phyloP scores from a whole-genome alignment of 2,888 invertebrate species.

The Onchidella celtica region DNA sequence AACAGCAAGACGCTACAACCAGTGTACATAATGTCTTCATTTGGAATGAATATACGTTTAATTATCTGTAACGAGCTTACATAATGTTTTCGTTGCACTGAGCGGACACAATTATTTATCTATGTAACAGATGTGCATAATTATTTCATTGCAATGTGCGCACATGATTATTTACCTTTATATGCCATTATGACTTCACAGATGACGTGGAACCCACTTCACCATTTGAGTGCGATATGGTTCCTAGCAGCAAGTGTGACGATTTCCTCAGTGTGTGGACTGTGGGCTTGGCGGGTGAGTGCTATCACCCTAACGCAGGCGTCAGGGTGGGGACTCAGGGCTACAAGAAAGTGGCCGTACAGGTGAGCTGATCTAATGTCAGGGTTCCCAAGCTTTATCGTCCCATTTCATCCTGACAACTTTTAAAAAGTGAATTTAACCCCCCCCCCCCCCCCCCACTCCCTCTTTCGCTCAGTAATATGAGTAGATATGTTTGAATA shows the following conservation, averaged over 20 bases:
- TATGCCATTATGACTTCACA: not conserved
- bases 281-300: constrained; percentile 54
- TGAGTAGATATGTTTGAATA: too few relatives aligned
- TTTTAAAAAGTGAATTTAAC: too few relatives aligned
- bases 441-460: too few relatives aligned
- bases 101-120: too few relatives aligned
- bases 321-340: constrained; percentile 54
- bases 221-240: constrained; percentile 48
- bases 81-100: too few relatives aligned
- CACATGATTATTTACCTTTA: not conserved
- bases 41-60: too few relatives aligned
- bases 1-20: too few relatives aligned
- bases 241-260: constrained; percentile 34
- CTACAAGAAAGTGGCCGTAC: constrained; percentile 48
- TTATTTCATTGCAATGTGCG: too few relatives aligned
- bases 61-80: too few relatives aligned
- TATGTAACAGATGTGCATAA: too few relatives aligned
- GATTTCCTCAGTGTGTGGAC: constrained; percentile 58
- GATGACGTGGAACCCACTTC: not conserved
- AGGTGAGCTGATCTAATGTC: too few relatives aligned
- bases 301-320: constrained; percentile 55
- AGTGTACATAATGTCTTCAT: too few relatives aligned
- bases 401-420: not conserved
- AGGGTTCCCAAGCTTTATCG: not conserved
- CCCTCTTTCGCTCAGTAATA: not conserved